These are phyloP conservation scores for Marmota monax DNA, from an alignment of 2,113 vertebrate species.

Conservation along the genomic window DNA sequence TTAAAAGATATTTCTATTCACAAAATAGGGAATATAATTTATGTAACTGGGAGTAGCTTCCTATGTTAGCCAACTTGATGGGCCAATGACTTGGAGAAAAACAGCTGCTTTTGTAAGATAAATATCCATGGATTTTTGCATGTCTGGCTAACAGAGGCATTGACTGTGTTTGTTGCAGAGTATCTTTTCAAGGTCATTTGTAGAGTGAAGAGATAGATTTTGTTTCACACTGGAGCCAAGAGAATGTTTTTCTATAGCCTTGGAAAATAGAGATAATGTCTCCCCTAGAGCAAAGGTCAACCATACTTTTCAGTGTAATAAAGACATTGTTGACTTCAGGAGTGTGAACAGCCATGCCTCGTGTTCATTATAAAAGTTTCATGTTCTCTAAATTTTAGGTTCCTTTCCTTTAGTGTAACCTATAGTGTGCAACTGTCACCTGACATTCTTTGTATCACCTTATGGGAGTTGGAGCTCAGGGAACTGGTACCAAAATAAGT, in stretches of 20 bases:
- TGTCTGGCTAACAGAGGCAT: neutral
- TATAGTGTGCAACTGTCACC: neutral
- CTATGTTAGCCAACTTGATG: constrained; percentile 20
- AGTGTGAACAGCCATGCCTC: neutral
- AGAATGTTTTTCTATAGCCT: neutral
- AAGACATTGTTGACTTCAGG: neutral
- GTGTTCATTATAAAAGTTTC: neutral
- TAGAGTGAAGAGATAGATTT: neutral
- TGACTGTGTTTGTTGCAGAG: neutral
- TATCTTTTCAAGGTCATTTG: neutral
- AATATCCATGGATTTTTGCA: neutral
- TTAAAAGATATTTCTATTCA: neutral
- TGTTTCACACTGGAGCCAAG: neutral
- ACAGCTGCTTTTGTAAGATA: neutral
- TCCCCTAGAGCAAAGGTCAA: neutral
- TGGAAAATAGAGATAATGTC: neutral
- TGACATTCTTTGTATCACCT: neutral
- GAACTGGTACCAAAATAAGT: neutral
- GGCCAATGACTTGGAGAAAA: neutral
- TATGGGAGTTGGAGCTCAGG: neutral
- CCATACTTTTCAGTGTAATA: neutral
- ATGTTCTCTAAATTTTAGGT: neutral
- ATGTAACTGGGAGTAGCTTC: neutral
- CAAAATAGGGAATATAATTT: neutral
- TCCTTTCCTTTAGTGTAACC: neutral